Percentiles rank a stretch among this genome's conserved stretches.
Evolutionary conservation across 2,888 invertebrate genomes (phyloP).

Genomic region (Orthosia gracilis): DNA sequence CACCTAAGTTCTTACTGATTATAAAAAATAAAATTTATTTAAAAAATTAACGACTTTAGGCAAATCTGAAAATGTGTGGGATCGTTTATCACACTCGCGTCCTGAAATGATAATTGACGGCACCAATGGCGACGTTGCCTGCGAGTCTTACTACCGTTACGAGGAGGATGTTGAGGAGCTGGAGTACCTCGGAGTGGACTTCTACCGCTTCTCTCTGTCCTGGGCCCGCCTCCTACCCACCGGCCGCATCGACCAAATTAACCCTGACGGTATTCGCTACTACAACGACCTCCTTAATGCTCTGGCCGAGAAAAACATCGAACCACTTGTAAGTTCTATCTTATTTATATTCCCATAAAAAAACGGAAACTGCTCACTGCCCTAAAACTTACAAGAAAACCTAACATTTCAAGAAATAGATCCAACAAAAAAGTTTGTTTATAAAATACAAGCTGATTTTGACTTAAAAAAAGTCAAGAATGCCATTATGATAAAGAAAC

Average conservation of each 20-base stretch:
- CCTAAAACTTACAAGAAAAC: not conserved
- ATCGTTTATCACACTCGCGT: conserved; percentile 87
- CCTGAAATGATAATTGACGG: conserved; percentile 92
- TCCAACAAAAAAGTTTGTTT: not conserved
- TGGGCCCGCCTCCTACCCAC: conserved; percentile 93
- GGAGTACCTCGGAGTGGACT: conserved; percentile 89
- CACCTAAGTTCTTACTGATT: too few species aligned
- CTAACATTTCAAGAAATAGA: not conserved
- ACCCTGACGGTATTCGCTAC: conserved; percentile 92
- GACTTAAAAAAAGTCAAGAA: not conserved
- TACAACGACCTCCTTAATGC: conserved; percentile 93
- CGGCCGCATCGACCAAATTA: conserved; percentile 90
- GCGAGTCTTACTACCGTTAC: conserved; percentile 93
- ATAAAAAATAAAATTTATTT: not conserved
- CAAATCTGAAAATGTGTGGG: conserved; percentile 93
- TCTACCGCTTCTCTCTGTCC: conserved; percentile 91
- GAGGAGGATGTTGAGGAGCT: conserved; percentile 91
- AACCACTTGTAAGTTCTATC: conserved; percentile 89
- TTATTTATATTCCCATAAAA: not conserved
- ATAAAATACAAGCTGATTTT: not conserved
- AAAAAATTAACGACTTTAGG: conserved; percentile 79
- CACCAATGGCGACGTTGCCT: conserved; percentile 93
- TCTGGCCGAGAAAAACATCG: conserved; percentile 91
- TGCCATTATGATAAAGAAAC: too few species aligned
- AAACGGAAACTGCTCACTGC: not conserved